phyloP scores from a whole-genome alignment of 2,888 invertebrate species.

The Arge pagana region DNA sequence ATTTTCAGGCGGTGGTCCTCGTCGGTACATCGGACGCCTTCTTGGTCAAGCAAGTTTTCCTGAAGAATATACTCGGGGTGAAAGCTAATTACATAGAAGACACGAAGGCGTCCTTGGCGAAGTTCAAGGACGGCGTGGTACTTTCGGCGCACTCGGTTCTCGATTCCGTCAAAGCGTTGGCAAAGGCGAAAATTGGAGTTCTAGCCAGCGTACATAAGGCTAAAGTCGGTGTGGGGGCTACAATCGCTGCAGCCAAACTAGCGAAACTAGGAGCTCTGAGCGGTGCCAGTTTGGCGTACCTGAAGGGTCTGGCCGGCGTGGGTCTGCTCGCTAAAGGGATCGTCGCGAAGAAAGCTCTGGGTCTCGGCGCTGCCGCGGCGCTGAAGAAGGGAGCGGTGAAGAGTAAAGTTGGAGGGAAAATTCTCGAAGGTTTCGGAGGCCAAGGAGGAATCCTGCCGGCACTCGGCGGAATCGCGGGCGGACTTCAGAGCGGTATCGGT shows the following conservation, averaged over 20 bases:
- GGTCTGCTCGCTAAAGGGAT: too few relatives aligned
- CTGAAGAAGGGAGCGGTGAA: too few relatives aligned
- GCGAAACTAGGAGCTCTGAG: conserved; percentile 26
- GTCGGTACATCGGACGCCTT: conserved; percentile 15
- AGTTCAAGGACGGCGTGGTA: conserved; percentile 23
- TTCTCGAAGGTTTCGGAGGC: too few relatives aligned
- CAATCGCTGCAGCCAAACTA: conserved; percentile 10
- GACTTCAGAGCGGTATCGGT: too few relatives aligned
- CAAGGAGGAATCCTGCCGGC: too few relatives aligned
- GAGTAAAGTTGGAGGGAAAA: too few relatives aligned
- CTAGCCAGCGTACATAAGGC: conserved; percentile 21
- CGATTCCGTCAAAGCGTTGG: conserved; percentile 14
- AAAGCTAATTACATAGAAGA: conserved; percentile 21
- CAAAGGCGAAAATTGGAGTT: conserved; percentile 18
- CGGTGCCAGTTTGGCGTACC: conserved; percentile 19
- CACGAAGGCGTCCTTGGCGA: conserved; percentile 5
- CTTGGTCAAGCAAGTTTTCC: conserved; percentile 12
- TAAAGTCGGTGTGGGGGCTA: conserved; percentile 20
- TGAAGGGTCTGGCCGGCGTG: conserved; percentile 10
- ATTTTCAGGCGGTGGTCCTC: conserved; percentile 15
- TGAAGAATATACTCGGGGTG: conserved; percentile 6
- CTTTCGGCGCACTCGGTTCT: conserved; percentile 23
- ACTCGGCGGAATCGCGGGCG: too few relatives aligned
- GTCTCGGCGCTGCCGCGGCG: too few relatives aligned
- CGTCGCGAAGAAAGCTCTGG: too few relatives aligned